Evolutionary conservation across 2,888 invertebrate genomes (phyloP).

Genomic region (Pachycephus smyrnensis): DNA sequence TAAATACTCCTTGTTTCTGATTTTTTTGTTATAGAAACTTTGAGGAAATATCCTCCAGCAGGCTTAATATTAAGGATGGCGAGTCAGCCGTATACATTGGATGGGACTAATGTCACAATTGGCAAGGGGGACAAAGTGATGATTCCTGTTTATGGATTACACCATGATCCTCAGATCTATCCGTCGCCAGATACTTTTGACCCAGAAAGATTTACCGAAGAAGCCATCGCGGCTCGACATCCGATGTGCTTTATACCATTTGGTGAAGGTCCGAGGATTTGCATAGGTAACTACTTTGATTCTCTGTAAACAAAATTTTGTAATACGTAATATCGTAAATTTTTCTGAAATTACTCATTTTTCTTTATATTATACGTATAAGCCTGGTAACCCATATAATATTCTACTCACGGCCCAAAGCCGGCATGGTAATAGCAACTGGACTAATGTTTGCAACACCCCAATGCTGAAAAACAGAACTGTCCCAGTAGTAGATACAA

Average conservation of each 20-base stretch:
- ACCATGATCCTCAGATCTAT: slow-evolving; percentile 43
- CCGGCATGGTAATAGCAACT: too few relatives aligned
- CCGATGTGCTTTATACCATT: slow-evolving; percentile 41
- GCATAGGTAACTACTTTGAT: slow-evolving; percentile 46
- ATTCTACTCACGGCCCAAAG: too few relatives aligned
- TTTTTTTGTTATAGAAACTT: slow-evolving; percentile 39
- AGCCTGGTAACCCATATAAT: too few relatives aligned
- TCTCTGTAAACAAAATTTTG: too few relatives aligned
- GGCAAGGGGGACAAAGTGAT: slow-evolving; percentile 32
- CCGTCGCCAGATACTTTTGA: slow-evolving; percentile 49
- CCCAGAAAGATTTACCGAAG: slow-evolving; percentile 47
- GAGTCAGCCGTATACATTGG: slow-evolving; percentile 42
- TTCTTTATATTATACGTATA: neutral
- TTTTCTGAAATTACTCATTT: too few relatives aligned
- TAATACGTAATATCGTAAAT: too few relatives aligned
- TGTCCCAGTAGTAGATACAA: too few relatives aligned
- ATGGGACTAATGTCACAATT: slow-evolving; percentile 43
- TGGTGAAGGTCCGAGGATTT: slow-evolving; percentile 58
- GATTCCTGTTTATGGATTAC: slow-evolving; percentile 44
- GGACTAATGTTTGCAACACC: neutral
- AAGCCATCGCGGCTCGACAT: slow-evolving; percentile 33
- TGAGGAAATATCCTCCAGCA: slow-evolving; percentile 46
- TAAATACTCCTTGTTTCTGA: neutral
- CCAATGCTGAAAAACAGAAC: neutral
- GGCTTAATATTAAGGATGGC: slow-evolving; percentile 28